Percentiles rank a stretch among this genome's conserved stretches.
phyloP scores from a whole-genome alignment of 2,113 vertebrate genomes.

The Apteryx mantelli region DNA sequence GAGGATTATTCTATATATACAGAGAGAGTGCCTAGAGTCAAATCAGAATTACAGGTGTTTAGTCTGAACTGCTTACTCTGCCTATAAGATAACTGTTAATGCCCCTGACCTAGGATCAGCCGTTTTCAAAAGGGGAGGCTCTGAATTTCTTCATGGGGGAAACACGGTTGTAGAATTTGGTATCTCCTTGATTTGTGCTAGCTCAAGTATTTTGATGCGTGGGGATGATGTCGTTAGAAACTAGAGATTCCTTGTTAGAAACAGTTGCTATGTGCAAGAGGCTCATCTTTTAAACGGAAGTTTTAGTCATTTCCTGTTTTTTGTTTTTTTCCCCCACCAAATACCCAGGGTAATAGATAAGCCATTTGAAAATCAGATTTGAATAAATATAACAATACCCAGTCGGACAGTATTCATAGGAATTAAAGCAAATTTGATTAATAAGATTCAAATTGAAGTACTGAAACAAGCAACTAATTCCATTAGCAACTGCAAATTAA shows the following conservation, averaged over 20 bases:
- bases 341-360: not conserved
- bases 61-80: not conserved
- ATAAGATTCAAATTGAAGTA: slow-evolving; percentile 30
- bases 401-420: not conserved
- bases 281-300: not conserved
- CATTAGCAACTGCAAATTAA: slow-evolving; percentile 33
- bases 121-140: rapidly evolving
- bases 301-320: not conserved
- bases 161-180: not conserved
- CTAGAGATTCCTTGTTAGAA: not conserved
- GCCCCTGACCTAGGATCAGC: not conserved
- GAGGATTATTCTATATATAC: not conserved
- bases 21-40: not conserved
- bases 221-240: not conserved
- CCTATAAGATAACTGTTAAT: not conserved
- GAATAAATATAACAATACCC: not conserved
- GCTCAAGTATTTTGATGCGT: not conserved
- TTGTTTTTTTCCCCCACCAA: not conserved
- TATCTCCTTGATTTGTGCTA: not conserved
- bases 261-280: not conserved
- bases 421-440: slow-evolving; percentile 35
- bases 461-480: slow-evolving; percentile 46
- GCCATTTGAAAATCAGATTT: not conserved
- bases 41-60: not conserved
- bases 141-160: not conserved